phyloP scores from a whole-genome alignment of 2,797 vertebrate genomes.

The Cynopterus sphinx region DNA sequence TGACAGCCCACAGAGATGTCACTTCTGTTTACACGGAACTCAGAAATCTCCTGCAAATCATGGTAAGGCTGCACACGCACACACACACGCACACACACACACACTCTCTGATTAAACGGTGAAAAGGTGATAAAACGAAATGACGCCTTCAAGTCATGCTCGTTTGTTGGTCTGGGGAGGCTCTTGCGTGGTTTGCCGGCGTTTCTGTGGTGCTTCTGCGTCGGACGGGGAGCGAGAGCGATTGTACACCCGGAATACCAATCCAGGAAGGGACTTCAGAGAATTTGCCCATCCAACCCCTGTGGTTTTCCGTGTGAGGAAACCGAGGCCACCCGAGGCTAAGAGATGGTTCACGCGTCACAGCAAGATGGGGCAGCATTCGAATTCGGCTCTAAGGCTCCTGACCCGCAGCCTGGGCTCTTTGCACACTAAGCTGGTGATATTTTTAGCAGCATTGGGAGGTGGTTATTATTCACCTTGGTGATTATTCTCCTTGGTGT shows the following conservation, averaged over 20 bases:
- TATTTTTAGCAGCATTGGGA: conserved; percentile 70
- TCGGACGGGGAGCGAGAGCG: neutral
- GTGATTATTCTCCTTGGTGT: neutral
- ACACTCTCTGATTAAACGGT: conserved; percentile 50
- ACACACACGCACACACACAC: no score
- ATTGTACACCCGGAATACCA: conserved; percentile 28
- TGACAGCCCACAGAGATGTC: conserved; percentile 66
- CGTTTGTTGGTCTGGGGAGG: neutral
- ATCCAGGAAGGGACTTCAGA: neutral
- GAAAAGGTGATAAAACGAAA: conserved; percentile 41
- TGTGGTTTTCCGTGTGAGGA: conserved; percentile 50
- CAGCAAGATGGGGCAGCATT: conserved; percentile 56
- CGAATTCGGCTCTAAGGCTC: conserved; percentile 17
- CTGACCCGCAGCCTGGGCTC: conserved; percentile 14
- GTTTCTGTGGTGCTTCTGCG: conserved; percentile 45
- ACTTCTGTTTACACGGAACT: conserved; percentile 72
- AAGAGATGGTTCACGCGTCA: neutral
- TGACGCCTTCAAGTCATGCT: conserved; percentile 41
- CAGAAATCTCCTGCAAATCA: conserved; percentile 67
- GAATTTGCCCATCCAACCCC: conserved; percentile 40
- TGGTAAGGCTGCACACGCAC: conserved; percentile 75
- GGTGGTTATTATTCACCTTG: conserved; percentile 43
- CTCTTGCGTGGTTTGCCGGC: conserved; percentile 27
- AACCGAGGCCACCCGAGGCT: conserved; percentile 29
- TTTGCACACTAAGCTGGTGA: conserved; percentile 9